Percentiles rank a stretch among this genome's conserved stretches.
These are phyloP conservation scores for Mystacornis crossleyi DNA, from an alignment of 2,113 vertebrate species.

Conservation along the genomic window DNA sequence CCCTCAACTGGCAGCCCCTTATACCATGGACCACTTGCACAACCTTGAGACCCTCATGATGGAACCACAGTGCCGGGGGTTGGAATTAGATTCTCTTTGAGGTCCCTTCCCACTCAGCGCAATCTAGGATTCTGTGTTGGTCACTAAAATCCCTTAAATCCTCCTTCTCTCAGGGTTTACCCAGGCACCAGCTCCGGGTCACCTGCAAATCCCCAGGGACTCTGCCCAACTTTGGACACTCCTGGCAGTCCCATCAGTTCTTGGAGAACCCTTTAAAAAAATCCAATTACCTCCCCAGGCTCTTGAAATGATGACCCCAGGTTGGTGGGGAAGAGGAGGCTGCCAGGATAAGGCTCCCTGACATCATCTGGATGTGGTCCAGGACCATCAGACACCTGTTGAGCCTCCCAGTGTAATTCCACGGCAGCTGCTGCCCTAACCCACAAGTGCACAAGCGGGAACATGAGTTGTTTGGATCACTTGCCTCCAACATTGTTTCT, in stretches of 20 bases:
- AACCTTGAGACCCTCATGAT: background rate
- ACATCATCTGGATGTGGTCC: background rate
- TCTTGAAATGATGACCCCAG: background rate
- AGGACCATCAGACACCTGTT: slow-evolving; percentile 46
- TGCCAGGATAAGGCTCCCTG: background rate
- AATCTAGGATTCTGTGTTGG: background rate
- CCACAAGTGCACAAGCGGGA: slow-evolving; percentile 50
- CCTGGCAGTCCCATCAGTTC: background rate
- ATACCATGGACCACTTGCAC: too few relatives aligned
- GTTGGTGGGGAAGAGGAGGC: background rate
- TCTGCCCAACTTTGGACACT: background rate
- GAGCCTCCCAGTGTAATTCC: slow-evolving; percentile 36
- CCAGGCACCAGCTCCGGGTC: background rate
- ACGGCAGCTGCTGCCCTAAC: background rate
- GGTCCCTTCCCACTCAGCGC: background rate
- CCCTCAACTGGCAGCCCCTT: background rate
- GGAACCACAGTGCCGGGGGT: background rate
- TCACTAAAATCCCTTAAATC: background rate
- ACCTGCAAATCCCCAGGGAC: background rate
- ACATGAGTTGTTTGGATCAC: slow-evolving; percentile 50
- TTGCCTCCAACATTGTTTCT: slow-evolving; percentile 58
- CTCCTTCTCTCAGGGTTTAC: background rate
- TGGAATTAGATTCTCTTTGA: background rate
- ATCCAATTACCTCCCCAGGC: background rate
- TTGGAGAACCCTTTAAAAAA: background rate